phyloP scores from a whole-genome alignment of 2,888 invertebrate genomes.

The Eristalinus aeneus region DNA sequence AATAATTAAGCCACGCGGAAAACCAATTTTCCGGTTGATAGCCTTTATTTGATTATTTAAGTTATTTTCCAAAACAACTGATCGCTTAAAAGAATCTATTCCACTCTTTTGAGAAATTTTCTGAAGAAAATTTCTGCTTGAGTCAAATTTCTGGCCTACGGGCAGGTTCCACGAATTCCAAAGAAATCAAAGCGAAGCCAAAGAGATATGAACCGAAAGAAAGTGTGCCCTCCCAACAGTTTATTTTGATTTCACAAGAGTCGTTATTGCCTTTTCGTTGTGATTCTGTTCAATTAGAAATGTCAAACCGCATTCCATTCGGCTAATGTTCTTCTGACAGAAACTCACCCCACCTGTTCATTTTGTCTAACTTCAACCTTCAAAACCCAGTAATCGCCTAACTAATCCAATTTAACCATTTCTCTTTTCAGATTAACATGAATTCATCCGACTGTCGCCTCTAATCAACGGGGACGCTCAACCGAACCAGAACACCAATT shows the following conservation, averaged over 20 bases:
- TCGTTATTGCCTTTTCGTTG: background rate
- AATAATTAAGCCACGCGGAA: too few species aligned
- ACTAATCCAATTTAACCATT: background rate
- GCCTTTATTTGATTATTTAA: too few species aligned
- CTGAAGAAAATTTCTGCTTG: too few species aligned
- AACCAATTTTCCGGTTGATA: too few species aligned
- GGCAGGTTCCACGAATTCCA: too few species aligned
- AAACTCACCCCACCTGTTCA: background rate
- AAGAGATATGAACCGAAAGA: too few species aligned
- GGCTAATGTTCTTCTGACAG: background rate
- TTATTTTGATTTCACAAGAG: background rate
- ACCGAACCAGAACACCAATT: background rate
- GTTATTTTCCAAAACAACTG: too few species aligned
- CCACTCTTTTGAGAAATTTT: too few species aligned
- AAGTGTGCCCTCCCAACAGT: background rate
- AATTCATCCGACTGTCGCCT: background rate
- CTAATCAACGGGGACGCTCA: background rate
- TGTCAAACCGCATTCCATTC: background rate
- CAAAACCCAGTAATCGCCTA: background rate
- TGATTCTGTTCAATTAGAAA: background rate
- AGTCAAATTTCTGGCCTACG: too few species aligned
- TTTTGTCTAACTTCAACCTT: background rate
- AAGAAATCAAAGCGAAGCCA: too few species aligned
- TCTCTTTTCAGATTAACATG: slow-evolving; percentile 15
- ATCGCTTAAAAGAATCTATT: too few species aligned